These are phyloP conservation scores for Coilia nasus DNA, from an alignment of 2,797 vertebrate genomes.

Conservation along the genomic window DNA sequence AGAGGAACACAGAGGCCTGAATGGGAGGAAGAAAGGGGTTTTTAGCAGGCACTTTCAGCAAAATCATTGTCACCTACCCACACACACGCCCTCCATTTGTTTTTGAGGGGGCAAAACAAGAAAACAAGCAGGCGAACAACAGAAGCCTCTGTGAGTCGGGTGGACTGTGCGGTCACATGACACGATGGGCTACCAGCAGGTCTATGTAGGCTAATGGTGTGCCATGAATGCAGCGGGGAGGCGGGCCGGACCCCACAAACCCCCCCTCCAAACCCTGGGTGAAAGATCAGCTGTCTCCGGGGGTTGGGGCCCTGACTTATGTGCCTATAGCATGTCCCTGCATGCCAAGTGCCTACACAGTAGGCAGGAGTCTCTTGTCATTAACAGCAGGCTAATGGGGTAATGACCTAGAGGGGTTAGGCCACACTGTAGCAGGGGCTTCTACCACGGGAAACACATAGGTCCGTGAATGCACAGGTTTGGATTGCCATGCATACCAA, in stretches of 20 bases:
- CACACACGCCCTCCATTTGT: constrained; percentile 9
- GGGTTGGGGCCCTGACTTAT: constrained; percentile 4
- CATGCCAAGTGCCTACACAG: constrained; percentile 2
- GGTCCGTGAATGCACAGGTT: background rate
- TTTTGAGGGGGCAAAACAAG: constrained; percentile 14
- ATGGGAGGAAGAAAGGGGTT: background rate
- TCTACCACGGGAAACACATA: constrained; percentile 7
- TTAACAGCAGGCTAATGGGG: background rate
- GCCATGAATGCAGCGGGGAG: background rate
- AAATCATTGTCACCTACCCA: constrained; percentile 1
- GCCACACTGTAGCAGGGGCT: background rate
- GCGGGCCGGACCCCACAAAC: background rate
- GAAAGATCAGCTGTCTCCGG: constrained; percentile 23
- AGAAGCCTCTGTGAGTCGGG: constrained; percentile 6
- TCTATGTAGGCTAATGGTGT: background rate
- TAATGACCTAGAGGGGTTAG: background rate
- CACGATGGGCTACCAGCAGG: background rate
- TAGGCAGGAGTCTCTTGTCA: constrained; percentile 15
- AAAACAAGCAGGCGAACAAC: background rate
- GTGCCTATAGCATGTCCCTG: background rate
- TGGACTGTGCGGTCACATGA: background rate
- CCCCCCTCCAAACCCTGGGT: background rate
- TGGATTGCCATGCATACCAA: background rate
- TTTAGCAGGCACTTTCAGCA: constrained; percentile 5
- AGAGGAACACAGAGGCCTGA: background rate